Evolutionary conservation across 2,888 invertebrate genomes (phyloP), one percentile per base, ranked within the genome.

Genomic region (Pheosia gnoma): DNA sequence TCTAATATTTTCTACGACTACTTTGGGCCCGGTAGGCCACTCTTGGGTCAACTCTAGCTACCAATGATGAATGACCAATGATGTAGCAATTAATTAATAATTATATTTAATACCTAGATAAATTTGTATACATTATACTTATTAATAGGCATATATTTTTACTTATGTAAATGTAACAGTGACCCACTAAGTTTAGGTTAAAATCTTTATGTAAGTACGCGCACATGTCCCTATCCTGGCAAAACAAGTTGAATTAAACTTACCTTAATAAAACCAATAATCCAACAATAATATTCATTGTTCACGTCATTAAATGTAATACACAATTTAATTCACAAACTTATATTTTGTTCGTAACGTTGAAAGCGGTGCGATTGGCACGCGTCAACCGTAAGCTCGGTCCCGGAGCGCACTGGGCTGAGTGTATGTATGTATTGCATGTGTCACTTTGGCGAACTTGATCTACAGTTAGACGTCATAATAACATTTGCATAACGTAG

Each of bases 201-300:
- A 49, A 49, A 49, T 10, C 1, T 9, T 7, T 49, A 49, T 0
- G 49, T 9, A 49, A 7, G 11, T 49, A n/a, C n/a, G 8, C 25
- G 9, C 52, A 52, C 52, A 52, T 25, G 52, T n/a, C 11, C 52
- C 52, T 25, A 8, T 13, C 13, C 7, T 45, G 7, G 6, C 25
- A 25, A 52, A 25, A 52, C 52, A 8, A 8, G 36, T 49, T 49
- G 5, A 10, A 9, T n/a, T n/a, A 54, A 51, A 57, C 65, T 70
- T 71, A 77, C 77, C 71, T 72, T 6, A 69, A 47, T n/a, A 67
- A 5, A 54, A 77, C 59, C 41, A 75, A 68, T 57, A 77, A 71
- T 77, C 78, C 77, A 76, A 72, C 43, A 9, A 63, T 45, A 60
- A 69, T 52, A 65, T 70, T 68, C 77, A 77, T 77, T 74, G 70